Evolutionary conservation across 1,140 invertebrate species (phyloP).

Genomic region (Dinothrombium tinctorium): DNA sequence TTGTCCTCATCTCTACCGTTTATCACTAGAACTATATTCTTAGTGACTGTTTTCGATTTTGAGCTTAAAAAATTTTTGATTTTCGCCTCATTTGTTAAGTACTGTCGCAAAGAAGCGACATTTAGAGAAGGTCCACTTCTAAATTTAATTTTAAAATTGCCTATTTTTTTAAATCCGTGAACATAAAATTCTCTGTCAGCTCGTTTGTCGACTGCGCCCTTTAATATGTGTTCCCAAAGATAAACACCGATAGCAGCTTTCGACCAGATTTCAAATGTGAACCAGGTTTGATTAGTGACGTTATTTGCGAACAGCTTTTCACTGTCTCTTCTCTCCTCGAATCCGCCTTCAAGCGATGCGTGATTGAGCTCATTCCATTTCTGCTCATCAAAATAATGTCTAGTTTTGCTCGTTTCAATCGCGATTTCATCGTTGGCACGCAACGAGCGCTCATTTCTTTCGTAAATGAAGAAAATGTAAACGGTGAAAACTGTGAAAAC

Average conservation of each 20-base stretch:
- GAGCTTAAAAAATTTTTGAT: no score
- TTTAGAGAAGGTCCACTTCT: slow-evolving; percentile 22
- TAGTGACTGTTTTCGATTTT: slow-evolving; percentile 24
- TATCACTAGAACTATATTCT: slow-evolving; percentile 27
- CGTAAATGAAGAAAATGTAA: no score
- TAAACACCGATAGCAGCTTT: slow-evolving; percentile 30
- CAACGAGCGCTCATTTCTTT: no score
- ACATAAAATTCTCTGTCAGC: slow-evolving; percentile 21
- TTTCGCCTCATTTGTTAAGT: slow-evolving; percentile 18
- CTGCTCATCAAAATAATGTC: no score
- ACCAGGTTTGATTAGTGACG: neutral
- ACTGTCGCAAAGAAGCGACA: slow-evolving; percentile 9
- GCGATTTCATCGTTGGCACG: no score
- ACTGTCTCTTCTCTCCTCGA: no score
- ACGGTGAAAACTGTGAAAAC: no score
- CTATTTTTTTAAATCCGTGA: slow-evolving; percentile 22
- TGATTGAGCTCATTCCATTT: no score
- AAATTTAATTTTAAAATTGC: slow-evolving; percentile 20
- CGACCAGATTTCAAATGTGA: slow-evolving; percentile 26
- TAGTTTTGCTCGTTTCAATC: no score
- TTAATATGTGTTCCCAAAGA: slow-evolving; percentile 30
- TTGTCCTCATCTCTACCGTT: slow-evolving; percentile 29
- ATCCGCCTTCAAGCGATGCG: no score
- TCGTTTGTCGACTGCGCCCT: slow-evolving; percentile 21
- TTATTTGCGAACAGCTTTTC: no score